These are phyloP conservation scores for Iguana delicatissima DNA, from an alignment of 2,797 vertebrate species.

Conservation along the genomic window DNA sequence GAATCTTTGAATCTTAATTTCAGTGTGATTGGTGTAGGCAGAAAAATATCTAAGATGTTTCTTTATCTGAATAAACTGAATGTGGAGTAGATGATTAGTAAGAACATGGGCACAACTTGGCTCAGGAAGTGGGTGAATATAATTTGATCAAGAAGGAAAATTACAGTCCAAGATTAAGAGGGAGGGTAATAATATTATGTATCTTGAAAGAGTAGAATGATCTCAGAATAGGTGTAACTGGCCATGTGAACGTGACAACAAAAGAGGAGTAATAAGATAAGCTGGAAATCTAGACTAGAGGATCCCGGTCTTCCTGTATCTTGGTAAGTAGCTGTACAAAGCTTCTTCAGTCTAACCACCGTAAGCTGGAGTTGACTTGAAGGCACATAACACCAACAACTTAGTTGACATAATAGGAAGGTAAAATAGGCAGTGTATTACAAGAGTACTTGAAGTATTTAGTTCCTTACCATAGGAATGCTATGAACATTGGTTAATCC, in stretches of 20 bases:
- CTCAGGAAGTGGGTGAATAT: background rate
- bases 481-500: too few species aligned
- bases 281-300: background rate
- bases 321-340: conserved; percentile 11
- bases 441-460: too few species aligned
- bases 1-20: too few species aligned
- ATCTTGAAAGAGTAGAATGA: background rate
- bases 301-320: background rate
- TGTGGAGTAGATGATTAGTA: background rate
- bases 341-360: background rate
- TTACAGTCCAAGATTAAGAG: background rate
- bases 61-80: background rate
- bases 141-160: background rate
- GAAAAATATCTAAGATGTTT: background rate
- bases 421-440: too few species aligned
- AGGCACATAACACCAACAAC: too few species aligned
- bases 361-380: too few species aligned
- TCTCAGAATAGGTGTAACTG: background rate
- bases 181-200: background rate
- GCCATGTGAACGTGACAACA: background rate
- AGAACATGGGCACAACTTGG: background rate
- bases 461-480: too few species aligned
- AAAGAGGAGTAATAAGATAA: conserved; percentile 3
- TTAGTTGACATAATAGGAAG: too few species aligned
- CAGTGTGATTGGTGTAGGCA: background rate